Conservation (phyloP, 2,797 vertebrate genomes). For the Heteromormyrus szaboi region DNA sequence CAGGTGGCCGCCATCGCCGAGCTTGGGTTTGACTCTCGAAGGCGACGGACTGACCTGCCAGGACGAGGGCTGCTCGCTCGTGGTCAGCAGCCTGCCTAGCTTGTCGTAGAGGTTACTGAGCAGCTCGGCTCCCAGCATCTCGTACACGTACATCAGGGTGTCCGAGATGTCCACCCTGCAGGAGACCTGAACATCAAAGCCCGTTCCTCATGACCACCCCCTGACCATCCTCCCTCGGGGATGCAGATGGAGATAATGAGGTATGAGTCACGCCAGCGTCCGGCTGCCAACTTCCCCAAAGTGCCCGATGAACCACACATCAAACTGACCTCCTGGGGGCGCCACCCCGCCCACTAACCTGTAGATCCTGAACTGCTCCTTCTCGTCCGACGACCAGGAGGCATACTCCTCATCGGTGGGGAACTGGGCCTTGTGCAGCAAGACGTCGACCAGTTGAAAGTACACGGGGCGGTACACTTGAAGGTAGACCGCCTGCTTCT, state of each 20-base stretch:
- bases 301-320: background rate
- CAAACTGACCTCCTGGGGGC: background rate
- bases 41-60: slow-evolving; percentile 77
- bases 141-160: slow-evolving; percentile 96
- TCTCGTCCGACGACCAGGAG: slow-evolving; percentile 94
- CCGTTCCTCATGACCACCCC: background rate
- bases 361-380: slow-evolving; percentile 97
- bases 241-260: background rate
- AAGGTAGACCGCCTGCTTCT: slow-evolving; percentile 89
- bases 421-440: slow-evolving; percentile 96
- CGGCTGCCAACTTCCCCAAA: background rate
- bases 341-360: slow-evolving; percentile 57
- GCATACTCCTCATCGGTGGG: slow-evolving; percentile 91
- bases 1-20: background rate
- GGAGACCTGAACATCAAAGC: background rate
- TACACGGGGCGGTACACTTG: slow-evolving; percentile 95
- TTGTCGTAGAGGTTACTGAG: slow-evolving; percentile 97
- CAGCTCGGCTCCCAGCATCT: slow-evolving; percentile 95
- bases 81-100: slow-evolving; percentile 87
- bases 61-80: slow-evolving; percentile 80
- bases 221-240: background rate
- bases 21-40: background rate
- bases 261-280: background rate
- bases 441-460: slow-evolving; percentile 93
- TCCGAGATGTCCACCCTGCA: slow-evolving; percentile 95